phyloP scores from a whole-genome alignment of 1,140 invertebrate species.

The Macrotrachela quadricornifera region DNA sequence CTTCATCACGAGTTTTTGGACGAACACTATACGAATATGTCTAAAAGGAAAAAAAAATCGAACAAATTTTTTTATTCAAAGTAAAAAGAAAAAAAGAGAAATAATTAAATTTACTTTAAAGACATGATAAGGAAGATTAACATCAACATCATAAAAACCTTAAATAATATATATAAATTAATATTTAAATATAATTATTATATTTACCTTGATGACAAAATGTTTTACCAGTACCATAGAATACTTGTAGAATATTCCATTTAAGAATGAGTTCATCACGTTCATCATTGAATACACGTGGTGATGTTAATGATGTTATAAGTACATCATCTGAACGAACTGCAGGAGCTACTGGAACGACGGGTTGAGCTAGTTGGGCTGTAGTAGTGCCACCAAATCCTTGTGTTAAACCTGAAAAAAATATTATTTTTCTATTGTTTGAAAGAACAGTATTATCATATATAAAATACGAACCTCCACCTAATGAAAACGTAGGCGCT shows the following conservation, averaged over 20 bases:
- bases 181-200: too few relatives aligned
- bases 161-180: too few relatives aligned
- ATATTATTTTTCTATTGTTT: neutral
- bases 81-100: too few relatives aligned
- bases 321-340: slow-evolving; percentile 8
- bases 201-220: slow-evolving; percentile 11
- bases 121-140: slow-evolving; percentile 32
- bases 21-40: slow-evolving; percentile 67
- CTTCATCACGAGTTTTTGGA: slow-evolving; percentile 56
- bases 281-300: slow-evolving; percentile 70
- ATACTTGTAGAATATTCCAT: slow-evolving; percentile 77
- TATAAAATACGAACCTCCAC: neutral
- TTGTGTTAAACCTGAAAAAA: neutral
- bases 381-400: slow-evolving; percentile 29
- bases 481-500: neutral
- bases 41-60: slow-evolving; percentile 14
- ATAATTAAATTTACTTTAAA: slow-evolving; percentile 31
- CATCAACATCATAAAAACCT: neutral
- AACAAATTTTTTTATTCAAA: neutral
- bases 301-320: slow-evolving; percentile 47
- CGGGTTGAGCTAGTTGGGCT: slow-evolving; percentile 36
- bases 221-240: slow-evolving; percentile 62
- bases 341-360: slow-evolving; percentile 36
- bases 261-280: slow-evolving; percentile 66
- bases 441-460: neutral